Base-by-base conservation (phyloP, 2,113 vertebrate genomes). In the Triplophysa dalaica region DNA sequence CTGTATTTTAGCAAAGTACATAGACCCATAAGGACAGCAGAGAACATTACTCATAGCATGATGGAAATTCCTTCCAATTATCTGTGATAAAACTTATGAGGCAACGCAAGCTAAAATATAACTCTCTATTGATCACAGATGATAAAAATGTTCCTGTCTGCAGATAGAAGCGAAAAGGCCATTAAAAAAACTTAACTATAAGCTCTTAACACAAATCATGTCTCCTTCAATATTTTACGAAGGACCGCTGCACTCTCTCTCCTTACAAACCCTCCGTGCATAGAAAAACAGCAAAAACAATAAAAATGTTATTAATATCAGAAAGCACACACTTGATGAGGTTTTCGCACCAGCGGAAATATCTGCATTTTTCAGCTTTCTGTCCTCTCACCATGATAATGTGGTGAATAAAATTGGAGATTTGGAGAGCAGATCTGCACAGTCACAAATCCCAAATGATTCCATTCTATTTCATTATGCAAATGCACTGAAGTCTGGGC, bases 401-500 rank as follows among this genome's bases (percentile, higher is more conserved):
- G 74, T 85, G 76, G 79, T 87, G 86, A 65, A 85, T 87, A 72
- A 84, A 87, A 89, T 33, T 80, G 70, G 87, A 89, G 48, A 89
- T 90, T 84, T 87, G 68, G 67, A 80, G 73, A 60, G 69, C 67
- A 87, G 85, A 89, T 88, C 79, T 85, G 86, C 82, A 78, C 56
- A 86, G 85, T 89, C 86, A 85, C 84, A 82, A 74, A 89, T 87
- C 81, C 84, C 82, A 76, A 83, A 82, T 75, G 85, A 87, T 83
- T 83, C 80, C 82, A 83, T 82, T 79, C 80, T 80, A 85, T 90
- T 88, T 80, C 86, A 90, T 86, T 86, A 90, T 89, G 87, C 78
- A 89, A 90, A 92, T 89, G 75, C 21, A 56, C 82, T 83, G 74
- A 80, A 19, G 54, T 69, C 69, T 67, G 33, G 66, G 52, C 80